phyloP scores from a whole-genome alignment of 2,797 vertebrate species.

The Rousettus madagascariensis region DNA sequence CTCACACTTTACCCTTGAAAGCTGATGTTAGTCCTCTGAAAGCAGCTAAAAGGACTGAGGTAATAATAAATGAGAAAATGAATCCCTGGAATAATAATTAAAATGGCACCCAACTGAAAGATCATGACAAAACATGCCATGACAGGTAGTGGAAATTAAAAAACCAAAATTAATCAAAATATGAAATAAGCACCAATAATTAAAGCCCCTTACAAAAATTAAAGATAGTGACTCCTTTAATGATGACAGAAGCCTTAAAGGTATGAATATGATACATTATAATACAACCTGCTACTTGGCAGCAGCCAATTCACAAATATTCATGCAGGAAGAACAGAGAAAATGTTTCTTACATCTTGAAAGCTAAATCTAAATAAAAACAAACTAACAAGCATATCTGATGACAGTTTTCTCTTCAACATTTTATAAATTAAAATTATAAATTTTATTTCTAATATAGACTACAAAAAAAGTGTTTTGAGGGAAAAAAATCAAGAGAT shows the following conservation, averaged over 20 bases:
- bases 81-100: constrained; percentile 65
- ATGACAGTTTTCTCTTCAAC: constrained; percentile 1
- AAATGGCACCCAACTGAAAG: constrained; percentile 71
- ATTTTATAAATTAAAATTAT: constrained; percentile 27
- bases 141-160: constrained; percentile 77
- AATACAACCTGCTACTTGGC: constrained; percentile 59
- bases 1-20: constrained; percentile 68
- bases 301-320: constrained; percentile 66
- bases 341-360: constrained; percentile 64
- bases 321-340: not conserved
- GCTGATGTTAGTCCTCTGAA: constrained; percentile 29
- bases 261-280: constrained; percentile 70
- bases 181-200: constrained; percentile 78
- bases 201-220: constrained; percentile 74
- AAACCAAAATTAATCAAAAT: constrained; percentile 80
- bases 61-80: constrained; percentile 69
- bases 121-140: constrained; percentile 73
- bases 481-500: not conserved
- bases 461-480: not conserved
- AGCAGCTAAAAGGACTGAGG: constrained; percentile 43
- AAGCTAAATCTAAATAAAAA: constrained; percentile 56
- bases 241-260: constrained; percentile 76
- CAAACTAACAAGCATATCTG: not conserved
- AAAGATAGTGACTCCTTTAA: constrained; percentile 71
- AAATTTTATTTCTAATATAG: not conserved